These are phyloP conservation scores for Recurvirostra avosetta DNA, from an alignment of 2,113 vertebrate species.

Conservation along the genomic window DNA sequence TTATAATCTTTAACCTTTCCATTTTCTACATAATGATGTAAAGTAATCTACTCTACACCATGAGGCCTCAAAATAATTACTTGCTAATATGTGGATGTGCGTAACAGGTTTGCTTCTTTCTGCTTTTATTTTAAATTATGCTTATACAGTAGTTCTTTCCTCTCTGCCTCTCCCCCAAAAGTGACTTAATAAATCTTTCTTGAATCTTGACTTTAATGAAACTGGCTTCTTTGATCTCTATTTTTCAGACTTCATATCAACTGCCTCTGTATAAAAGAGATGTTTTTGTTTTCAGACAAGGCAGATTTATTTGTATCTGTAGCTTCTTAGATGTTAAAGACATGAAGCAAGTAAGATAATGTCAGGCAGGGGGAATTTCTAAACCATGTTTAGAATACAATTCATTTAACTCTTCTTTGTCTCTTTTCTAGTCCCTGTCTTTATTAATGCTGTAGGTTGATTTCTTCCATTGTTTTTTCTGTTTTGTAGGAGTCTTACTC, in stretches of 20 bases:
- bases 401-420: neutral
- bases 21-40: neutral
- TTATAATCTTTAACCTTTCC: neutral
- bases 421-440: neutral
- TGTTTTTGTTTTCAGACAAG: neutral
- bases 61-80: neutral
- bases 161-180: fast-evolving
- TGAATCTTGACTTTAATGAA: neutral
- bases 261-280: neutral
- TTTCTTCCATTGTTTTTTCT: neutral
- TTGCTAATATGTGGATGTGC: neutral
- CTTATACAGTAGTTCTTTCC: neutral
- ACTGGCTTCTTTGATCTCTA: neutral
- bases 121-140: neutral
- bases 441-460: neutral
- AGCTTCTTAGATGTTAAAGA: neutral
- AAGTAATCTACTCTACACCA: neutral
- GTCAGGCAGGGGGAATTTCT: neutral
- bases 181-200: neutral
- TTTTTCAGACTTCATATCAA: neutral
- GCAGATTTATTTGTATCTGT: neutral
- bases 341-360: neutral
- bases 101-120: neutral
- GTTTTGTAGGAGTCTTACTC: neutral
- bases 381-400: neutral